These are phyloP conservation scores for Metallyticus violacea DNA, from an alignment of 2,888 invertebrate genomes.

Conservation along the genomic window DNA sequence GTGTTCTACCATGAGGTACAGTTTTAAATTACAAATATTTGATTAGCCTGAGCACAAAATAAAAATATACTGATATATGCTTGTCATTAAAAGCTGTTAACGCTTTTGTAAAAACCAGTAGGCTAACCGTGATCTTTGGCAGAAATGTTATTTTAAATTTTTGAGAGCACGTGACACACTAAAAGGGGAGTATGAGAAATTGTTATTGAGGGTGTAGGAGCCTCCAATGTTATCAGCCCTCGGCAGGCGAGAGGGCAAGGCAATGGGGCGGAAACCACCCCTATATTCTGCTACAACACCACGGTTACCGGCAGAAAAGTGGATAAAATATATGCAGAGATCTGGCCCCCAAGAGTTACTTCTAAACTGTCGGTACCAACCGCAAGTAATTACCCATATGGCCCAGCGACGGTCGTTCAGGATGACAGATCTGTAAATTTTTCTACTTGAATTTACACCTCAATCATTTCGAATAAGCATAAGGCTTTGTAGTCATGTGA, in stretches of 20 bases:
- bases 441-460: too few relatives aligned
- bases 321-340: not conserved
- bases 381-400: not conserved
- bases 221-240: not conserved
- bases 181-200: not conserved
- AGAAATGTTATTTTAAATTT: not conserved
- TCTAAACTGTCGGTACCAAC: not conserved
- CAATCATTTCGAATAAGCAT: too few relatives aligned
- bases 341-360: not conserved
- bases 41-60: too few relatives aligned
- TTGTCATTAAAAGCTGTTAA: not conserved
- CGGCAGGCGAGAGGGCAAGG: not conserved
- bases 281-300: not conserved
- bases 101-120: not conserved
- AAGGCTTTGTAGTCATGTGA: too few relatives aligned
- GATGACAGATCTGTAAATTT: not conserved
- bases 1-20: too few relatives aligned
- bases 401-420: not conserved
- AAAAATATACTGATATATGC: not conserved
- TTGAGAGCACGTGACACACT: not conserved
- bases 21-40: too few relatives aligned
- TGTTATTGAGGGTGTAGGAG: not conserved
- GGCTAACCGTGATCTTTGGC: not conserved
- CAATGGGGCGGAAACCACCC: not conserved
- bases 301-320: not conserved